Evolutionary conservation across 2,113 vertebrate species (phyloP), one percentile per base, ranked within the genome.

Genomic region (Madoqua kirkii): DNA sequence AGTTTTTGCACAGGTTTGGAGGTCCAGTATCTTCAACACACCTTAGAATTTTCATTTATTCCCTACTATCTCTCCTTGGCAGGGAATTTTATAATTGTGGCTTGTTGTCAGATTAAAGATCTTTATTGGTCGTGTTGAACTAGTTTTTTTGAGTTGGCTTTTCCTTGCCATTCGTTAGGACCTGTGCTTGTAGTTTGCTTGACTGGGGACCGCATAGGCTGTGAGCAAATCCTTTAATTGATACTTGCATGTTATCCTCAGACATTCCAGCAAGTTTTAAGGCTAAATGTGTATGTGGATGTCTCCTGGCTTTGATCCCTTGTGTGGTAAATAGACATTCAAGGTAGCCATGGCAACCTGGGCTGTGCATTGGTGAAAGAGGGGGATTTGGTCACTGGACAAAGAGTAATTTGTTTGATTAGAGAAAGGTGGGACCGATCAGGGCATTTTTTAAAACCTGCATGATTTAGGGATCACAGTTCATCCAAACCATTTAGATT

Each of bases 271-370:
- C 0, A 93, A 98, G 97, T 98, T 98, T 98, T 87, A 93, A 96
- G 95, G 5, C 3, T 97, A 87, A 98, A 86, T 95, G 40, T 96
- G 84, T 95, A 62, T 98, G 97, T 98, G 98, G 97, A 98, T 98
- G 98, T 98, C 98, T 98, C 98, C 97, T 98, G 89, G 97, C 98
- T 99, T 99, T 99, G 99, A 99, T 99, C 99, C 98, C 98, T 98
- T 98, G 98, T 99, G 98, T 99, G 99, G 99, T 99, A 99, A 99
- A 99, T 98, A 99, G 98, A 99, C 98, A 96, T 98, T 98, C 98
- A 97, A 97, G 93, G 99, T 99, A 99, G 97, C 99, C 99, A 99
- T 99, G 99, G 99, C 97, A 99, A 99, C 98, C 93, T 98, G 98
- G 98, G 97, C 98, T 98, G 96, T 98, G 98, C 96, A 89, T 98